Conservation (phyloP, 2,888 invertebrate species). For the Allolobophora icterica region DNA sequence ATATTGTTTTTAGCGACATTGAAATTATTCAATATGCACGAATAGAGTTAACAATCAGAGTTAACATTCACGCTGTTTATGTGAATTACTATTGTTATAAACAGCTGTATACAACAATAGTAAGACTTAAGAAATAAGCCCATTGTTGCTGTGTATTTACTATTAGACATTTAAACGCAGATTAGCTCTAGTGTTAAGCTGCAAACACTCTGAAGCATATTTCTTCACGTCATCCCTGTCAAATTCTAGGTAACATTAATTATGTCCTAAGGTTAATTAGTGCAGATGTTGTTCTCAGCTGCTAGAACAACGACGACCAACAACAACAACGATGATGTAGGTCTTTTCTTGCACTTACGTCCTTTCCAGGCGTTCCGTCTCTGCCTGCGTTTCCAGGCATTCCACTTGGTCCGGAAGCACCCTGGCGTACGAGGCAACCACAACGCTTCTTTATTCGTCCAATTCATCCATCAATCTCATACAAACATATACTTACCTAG, state of each 20-base stretch:
- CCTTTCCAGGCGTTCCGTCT: background rate
- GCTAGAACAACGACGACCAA: background rate
- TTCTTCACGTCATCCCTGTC: background rate
- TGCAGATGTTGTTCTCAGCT: conserved; percentile 1
- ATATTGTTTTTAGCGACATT: conserved; percentile 1
- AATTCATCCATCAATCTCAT: background rate
- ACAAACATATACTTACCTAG: background rate
- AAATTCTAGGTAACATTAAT: background rate
- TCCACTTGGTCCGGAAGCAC: conserved; percentile 19
- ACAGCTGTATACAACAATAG: background rate
- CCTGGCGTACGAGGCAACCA: background rate
- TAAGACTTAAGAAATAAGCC: background rate
- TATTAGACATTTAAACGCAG: background rate
- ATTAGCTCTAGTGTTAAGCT: no score
- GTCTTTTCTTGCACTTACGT: background rate
- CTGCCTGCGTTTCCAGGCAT: background rate
- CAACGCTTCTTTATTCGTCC: background rate
- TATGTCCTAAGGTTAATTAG: background rate
- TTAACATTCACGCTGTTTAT: no score
- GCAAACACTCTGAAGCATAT: background rate
- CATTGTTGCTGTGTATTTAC: background rate
- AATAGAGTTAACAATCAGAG: no score
- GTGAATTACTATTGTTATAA: background rate
- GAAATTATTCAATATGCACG: background rate
- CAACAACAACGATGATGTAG: background rate